A percentile compares a stretch with the other conserved stretches of the same genome.
Evolutionary conservation across 1,140 invertebrate species (phyloP).

Genomic region (Kradibia gibbosae): DNA sequence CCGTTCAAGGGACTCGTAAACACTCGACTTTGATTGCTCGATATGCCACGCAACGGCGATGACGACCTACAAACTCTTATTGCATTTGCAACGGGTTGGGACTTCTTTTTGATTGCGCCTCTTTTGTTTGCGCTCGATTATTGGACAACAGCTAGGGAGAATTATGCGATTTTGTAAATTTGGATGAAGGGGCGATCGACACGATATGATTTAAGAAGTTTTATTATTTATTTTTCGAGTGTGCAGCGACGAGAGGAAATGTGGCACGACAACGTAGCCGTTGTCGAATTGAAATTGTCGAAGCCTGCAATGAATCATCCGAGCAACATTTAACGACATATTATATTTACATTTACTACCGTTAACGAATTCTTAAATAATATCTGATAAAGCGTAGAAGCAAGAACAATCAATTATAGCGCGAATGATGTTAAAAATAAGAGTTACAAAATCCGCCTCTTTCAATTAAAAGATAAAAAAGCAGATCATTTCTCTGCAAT

Average conservation of each 20-base stretch:
- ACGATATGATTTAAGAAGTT: not conserved
- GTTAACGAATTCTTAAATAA: not conserved
- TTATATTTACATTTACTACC: not conserved
- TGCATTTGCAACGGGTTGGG: not conserved
- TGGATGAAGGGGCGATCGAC: not conserved
- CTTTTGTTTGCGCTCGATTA: not conserved
- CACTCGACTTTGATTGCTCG: not conserved
- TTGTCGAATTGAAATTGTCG: not conserved
- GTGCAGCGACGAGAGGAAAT: not conserved
- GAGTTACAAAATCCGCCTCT: not conserved
- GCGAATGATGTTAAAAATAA: not conserved
- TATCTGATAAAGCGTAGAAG: not conserved
- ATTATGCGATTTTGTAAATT: not conserved
- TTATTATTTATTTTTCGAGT: not conserved
- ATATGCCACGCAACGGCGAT: not conserved
- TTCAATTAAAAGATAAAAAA: not conserved
- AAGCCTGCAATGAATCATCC: not conserved
- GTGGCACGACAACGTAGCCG: not conserved
- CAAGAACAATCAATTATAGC: constrained; percentile 21
- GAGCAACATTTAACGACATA: not conserved
- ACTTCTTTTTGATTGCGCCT: not conserved
- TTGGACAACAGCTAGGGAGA: not conserved
- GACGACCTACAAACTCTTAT: not conserved
- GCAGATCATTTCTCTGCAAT: not conserved
- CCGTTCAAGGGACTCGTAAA: not conserved